phyloP scores from a whole-genome alignment of 2,113 vertebrate species.

The Vimba vimba region DNA sequence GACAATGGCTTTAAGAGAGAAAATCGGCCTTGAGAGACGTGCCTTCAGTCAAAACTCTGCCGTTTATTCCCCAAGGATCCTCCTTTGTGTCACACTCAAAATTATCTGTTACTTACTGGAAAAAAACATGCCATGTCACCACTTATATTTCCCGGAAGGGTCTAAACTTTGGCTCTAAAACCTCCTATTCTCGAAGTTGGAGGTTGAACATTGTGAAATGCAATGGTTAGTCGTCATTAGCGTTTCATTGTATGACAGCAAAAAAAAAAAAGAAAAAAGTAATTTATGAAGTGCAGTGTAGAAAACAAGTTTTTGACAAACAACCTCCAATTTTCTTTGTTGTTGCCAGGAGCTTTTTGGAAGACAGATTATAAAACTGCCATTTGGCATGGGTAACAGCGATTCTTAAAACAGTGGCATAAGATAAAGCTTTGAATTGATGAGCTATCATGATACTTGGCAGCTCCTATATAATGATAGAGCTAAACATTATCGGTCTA shows the following conservation, averaged over 20 bases:
- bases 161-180: conserved; percentile 24
- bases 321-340: background rate
- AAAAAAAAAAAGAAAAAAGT: background rate
- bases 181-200: conserved; percentile 36
- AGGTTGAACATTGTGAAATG: background rate
- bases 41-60: conserved; percentile 45
- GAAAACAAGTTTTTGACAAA: background rate
- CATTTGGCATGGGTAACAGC: conserved; percentile 33
- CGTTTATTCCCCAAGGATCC: conserved; percentile 46
- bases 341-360: conserved; percentile 7
- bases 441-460: conserved; percentile 20
- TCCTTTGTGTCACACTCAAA: conserved; percentile 19
- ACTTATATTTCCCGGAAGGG: background rate
- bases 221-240: background rate
- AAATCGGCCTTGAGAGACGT: conserved; percentile 8
- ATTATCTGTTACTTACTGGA: conserved; percentile 8
- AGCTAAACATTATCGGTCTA: conserved; percentile 10
- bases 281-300: background rate
- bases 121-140: background rate
- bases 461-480: conserved; percentile 20
- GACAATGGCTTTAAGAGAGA: conserved; percentile 28
- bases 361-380: conserved; percentile 18
- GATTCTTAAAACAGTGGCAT: conserved; percentile 40
- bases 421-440: conserved; percentile 44
- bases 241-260: background rate